phyloP scores from a whole-genome alignment of 2,888 invertebrate species.

The Cynaeus angustus region DNA sequence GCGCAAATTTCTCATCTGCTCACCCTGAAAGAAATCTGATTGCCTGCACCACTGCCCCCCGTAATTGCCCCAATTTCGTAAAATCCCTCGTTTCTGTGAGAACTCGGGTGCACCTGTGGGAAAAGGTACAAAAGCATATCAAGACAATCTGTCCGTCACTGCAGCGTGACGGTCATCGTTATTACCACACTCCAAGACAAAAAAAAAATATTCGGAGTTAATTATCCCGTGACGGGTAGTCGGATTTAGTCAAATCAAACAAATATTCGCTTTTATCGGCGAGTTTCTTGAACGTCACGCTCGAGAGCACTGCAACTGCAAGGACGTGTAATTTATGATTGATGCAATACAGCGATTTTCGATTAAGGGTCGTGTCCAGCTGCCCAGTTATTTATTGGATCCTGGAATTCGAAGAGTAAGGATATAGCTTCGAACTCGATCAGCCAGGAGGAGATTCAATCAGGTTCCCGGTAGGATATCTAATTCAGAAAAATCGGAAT shows the following conservation, averaged over 20 bases:
- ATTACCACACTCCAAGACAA: constrained; percentile 5
- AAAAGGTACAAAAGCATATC: constrained; percentile 40
- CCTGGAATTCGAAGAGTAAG: background rate
- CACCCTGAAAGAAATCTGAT: background rate
- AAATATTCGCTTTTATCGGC: too few relatives aligned
- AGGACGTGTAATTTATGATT: constrained; percentile 31
- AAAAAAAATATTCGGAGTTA: constrained; percentile 5
- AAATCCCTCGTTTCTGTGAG: constrained; percentile 21
- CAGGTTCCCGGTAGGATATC: constrained; percentile 33
- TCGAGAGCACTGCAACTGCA: constrained; percentile 20
- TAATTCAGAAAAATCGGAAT: constrained; percentile 38
- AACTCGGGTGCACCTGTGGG: constrained; percentile 40
- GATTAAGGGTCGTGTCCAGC: background rate
- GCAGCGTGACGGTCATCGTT: constrained; percentile 37
- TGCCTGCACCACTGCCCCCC: background rate
- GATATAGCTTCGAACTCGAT: too few relatives aligned
- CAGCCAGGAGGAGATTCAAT: constrained; percentile 23
- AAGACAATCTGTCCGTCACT: constrained; percentile 28
- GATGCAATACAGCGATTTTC: constrained; percentile 11
- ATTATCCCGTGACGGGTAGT: background rate
- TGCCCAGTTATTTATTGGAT: background rate
- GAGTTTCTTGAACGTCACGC: constrained; percentile 12
- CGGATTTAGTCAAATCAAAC: constrained; percentile 18
- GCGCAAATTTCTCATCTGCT: too few relatives aligned
- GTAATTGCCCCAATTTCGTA: constrained; percentile 33